These are phyloP conservation scores for Ophthalmolycus amberensis DNA, from an alignment of 2,113 vertebrate species.

Conservation along the genomic window DNA sequence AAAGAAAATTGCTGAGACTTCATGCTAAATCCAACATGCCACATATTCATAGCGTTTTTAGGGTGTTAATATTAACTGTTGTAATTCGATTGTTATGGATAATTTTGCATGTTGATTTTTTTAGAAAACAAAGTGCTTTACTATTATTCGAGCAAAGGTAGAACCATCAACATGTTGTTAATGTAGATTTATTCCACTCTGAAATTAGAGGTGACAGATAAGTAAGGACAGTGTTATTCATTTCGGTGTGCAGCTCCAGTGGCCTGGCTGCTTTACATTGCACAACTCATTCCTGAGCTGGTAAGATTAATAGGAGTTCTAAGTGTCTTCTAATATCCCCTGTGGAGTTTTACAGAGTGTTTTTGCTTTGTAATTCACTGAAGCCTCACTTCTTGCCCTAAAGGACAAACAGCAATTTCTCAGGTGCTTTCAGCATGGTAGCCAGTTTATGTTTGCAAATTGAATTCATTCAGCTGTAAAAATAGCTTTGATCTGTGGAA, in stretches of 20 bases:
- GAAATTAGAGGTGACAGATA: constrained; percentile 54
- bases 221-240: constrained; percentile 44
- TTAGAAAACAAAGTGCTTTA: not conserved
- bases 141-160: not conserved
- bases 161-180: constrained; percentile 24
- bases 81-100: not conserved
- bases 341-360: constrained; percentile 31
- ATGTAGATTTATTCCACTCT: constrained; percentile 56
- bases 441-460: constrained; percentile 61
- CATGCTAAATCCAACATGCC: not conserved
- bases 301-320: constrained; percentile 50
- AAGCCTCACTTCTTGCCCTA: constrained; percentile 47
- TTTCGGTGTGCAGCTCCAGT: constrained; percentile 27
- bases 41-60: not conserved
- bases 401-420: constrained; percentile 62
- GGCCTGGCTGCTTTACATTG: constrained; percentile 41
- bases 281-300: constrained; percentile 38
- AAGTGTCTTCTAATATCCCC: constrained; percentile 57
- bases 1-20: not conserved
- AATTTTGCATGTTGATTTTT: constrained; percentile 24
- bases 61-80: not conserved
- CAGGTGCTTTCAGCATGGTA: constrained; percentile 45
- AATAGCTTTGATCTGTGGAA: constrained; percentile 57
- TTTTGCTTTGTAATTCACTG: constrained; percentile 62
- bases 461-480: constrained; percentile 61